These are phyloP conservation scores for Dromaius novaehollandiae DNA, from an alignment of 2,113 vertebrate genomes.

Conservation along the genomic window DNA sequence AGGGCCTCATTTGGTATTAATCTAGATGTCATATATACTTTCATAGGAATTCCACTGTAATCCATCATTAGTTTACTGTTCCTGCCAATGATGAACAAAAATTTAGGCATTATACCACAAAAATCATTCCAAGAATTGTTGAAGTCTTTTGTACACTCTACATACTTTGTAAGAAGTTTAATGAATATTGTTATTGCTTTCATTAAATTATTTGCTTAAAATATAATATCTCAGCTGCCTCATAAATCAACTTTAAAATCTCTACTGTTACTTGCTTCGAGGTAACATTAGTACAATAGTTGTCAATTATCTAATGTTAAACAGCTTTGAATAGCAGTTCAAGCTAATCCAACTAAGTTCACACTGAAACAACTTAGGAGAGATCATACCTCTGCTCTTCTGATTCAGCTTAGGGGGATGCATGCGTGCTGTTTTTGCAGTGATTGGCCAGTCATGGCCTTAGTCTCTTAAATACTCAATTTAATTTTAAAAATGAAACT, in stretches of 20 bases:
- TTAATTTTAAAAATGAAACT: background rate
- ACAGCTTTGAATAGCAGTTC: background rate
- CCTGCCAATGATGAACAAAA: conserved; percentile 31
- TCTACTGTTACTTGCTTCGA: background rate
- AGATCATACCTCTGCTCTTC: background rate
- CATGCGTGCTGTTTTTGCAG: background rate
- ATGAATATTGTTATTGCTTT: background rate
- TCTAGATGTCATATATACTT: background rate
- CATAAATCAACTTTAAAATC: background rate
- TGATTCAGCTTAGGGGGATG: background rate
- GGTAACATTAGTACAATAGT: background rate
- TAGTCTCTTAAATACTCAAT: background rate
- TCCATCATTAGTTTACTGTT: conserved; percentile 9
- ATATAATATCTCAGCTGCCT: background rate
- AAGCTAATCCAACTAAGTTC: background rate
- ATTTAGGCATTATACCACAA: conserved; percentile 6
- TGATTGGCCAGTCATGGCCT: background rate
- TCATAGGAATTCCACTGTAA: conserved; percentile 12
- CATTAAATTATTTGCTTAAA: background rate
- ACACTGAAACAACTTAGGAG: background rate
- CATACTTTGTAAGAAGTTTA: background rate
- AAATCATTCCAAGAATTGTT: conserved; percentile 15
- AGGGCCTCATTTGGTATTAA: conserved; percentile 5
- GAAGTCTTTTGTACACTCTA: background rate
- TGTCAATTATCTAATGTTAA: background rate